Percentiles rank a stretch among this genome's conserved stretches.
Conservation (phyloP, 1,140 invertebrate species). For the Diabrotica undecimpunctata region DNA sequence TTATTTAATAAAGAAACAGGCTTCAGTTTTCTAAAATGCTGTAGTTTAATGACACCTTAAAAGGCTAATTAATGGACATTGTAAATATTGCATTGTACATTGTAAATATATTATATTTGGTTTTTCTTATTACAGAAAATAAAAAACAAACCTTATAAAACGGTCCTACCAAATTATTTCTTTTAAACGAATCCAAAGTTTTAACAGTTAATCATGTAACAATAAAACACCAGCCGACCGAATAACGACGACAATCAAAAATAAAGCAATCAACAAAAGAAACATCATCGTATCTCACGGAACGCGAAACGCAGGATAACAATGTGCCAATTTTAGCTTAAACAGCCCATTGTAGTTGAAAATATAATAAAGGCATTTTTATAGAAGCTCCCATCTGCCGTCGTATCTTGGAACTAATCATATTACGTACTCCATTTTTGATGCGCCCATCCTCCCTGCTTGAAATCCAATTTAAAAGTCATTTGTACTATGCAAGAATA, state of each 20-base stretch:
- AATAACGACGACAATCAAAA: slow-evolving; percentile 11
- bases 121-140: too few relatives aligned
- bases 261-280: slow-evolving; percentile 35
- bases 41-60: too few relatives aligned
- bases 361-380: slow-evolving; percentile 45
- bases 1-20: too few relatives aligned
- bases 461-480: slow-evolving; percentile 47
- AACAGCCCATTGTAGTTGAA: slow-evolving; percentile 43
- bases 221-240: too few relatives aligned
- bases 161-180: too few relatives aligned
- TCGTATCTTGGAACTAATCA: slow-evolving; percentile 45
- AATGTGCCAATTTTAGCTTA: slow-evolving; percentile 44
- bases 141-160: too few relatives aligned
- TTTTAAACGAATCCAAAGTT: too few relatives aligned
- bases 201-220: too few relatives aligned
- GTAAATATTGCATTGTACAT: too few relatives aligned
- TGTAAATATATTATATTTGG: too few relatives aligned
- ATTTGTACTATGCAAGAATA: slow-evolving; percentile 46
- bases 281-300: slow-evolving; percentile 20
- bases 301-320: slow-evolving; percentile 35
- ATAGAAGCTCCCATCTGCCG: slow-evolving; percentile 41
- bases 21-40: too few relatives aligned
- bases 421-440: slow-evolving; percentile 48
- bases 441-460: slow-evolving; percentile 37
- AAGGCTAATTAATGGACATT: too few relatives aligned